phyloP scores from a whole-genome alignment of 2,888 invertebrate genomes.

The Empis stercorea region DNA sequence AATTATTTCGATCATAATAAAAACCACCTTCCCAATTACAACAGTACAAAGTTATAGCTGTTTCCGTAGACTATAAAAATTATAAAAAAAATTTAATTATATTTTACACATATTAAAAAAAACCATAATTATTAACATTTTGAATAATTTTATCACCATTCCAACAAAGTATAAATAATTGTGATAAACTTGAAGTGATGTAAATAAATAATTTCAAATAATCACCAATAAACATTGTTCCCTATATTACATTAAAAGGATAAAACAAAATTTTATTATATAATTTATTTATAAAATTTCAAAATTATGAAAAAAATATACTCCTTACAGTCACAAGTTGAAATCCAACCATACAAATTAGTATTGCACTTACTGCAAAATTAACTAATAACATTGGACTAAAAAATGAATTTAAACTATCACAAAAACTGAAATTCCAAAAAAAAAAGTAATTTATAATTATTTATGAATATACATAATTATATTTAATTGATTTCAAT shows the following conservation, averaged over 20 bases:
- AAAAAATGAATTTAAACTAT: slow-evolving; percentile 27
- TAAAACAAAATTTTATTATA: too few species aligned
- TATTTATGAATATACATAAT: too few species aligned
- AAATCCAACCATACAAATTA: slow-evolving; percentile 36
- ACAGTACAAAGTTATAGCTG: slow-evolving; percentile 24
- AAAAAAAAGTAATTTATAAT: too few species aligned
- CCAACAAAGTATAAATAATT: slow-evolving; percentile 31
- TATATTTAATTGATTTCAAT: too few species aligned
- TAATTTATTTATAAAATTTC: background rate
- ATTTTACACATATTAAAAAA: slow-evolving; percentile 5
- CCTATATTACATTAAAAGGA: too few species aligned
- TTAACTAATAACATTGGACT: slow-evolving; percentile 32
- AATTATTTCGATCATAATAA: background rate
- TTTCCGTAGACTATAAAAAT: slow-evolving; percentile 21
- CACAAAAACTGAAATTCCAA: slow-evolving; percentile 22
- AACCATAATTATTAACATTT: slow-evolving; percentile 19
- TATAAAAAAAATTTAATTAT: background rate
- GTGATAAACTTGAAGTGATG: slow-evolving; percentile 28
- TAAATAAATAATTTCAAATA: slow-evolving; percentile 31
- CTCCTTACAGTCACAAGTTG: slow-evolving; percentile 29
- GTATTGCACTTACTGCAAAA: slow-evolving; percentile 28
- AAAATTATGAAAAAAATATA: too few species aligned
- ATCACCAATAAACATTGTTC: slow-evolving; percentile 30
- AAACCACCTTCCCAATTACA: slow-evolving; percentile 29
- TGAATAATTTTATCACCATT: slow-evolving; percentile 33